phyloP scores from a whole-genome alignment of 2,888 invertebrate species.

The Agonopterix heracliana region DNA sequence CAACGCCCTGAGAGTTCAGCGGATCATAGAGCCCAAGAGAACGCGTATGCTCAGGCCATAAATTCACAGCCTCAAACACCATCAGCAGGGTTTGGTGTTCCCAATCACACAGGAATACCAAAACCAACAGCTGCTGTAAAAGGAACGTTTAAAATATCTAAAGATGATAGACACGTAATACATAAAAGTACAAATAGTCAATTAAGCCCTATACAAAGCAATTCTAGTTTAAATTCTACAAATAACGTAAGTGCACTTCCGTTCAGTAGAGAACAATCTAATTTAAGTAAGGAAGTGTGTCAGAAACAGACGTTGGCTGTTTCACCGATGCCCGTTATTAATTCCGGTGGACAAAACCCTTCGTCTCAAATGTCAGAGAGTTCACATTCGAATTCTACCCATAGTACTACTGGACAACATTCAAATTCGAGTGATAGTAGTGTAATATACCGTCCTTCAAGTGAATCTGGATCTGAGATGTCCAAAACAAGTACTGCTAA shows the following conservation, averaged over 20 bases:
- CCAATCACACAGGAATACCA: slow-evolving; percentile 81
- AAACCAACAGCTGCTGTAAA: slow-evolving; percentile 95
- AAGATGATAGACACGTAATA: slow-evolving; percentile 73
- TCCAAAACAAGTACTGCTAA: slow-evolving; percentile 52
- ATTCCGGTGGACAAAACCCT: slow-evolving; percentile 39
- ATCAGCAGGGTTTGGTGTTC: slow-evolving; percentile 51
- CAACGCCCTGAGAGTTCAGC: slow-evolving; percentile 39
- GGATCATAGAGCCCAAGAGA: slow-evolving; percentile 25
- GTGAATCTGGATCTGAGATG: slow-evolving; percentile 82
- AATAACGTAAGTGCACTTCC: slow-evolving; percentile 67
- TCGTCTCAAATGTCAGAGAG: slow-evolving; percentile 80
- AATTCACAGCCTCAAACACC: slow-evolving; percentile 31
- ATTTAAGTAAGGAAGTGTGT: slow-evolving; percentile 65
- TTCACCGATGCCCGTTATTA: slow-evolving; percentile 83
- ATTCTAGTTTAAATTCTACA: slow-evolving; percentile 74
- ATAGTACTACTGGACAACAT: slow-evolving; percentile 80
- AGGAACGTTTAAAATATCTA: slow-evolving; percentile 86
- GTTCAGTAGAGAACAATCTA: slow-evolving; percentile 70
- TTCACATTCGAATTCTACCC: slow-evolving; percentile 75
- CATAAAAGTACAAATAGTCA: slow-evolving; percentile 74
- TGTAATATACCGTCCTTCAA: slow-evolving; percentile 83
- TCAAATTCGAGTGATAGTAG: slow-evolving; percentile 85
- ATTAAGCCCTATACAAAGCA: slow-evolving; percentile 75
- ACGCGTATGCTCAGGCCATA: slow-evolving; percentile 29
- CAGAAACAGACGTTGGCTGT: slow-evolving; percentile 78